Evolutionary conservation across 2,113 vertebrate genomes (phyloP).

Genomic region (Carassius gibelio): DNA sequence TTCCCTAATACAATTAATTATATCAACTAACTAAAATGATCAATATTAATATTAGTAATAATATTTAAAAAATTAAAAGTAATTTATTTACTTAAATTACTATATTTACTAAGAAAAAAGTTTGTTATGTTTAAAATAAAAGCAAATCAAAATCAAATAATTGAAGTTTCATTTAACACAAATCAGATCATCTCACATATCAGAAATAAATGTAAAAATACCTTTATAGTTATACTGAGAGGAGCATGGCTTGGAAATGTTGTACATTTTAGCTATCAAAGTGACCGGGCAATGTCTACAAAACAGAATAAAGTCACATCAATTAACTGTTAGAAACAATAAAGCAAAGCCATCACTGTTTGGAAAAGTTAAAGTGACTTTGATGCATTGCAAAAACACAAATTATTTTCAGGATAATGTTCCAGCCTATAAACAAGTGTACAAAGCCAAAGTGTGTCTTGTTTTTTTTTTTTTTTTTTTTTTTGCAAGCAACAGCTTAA

Average conservation of each 20-base stretch:
- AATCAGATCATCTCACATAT: not conserved
- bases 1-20: not conserved
- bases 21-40: not conserved
- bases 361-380: not conserved
- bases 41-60: not conserved
- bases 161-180: no score
- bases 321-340: not conserved
- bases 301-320: not conserved
- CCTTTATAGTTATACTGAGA: not conserved
- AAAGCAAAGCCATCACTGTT: not conserved
- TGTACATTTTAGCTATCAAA: not conserved
- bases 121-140: not conserved
- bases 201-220: not conserved
- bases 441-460: not conserved
- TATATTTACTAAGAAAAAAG: not conserved
- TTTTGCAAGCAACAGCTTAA: not conserved
- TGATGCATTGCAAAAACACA: not conserved
- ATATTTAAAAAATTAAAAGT: not conserved
- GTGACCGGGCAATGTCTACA: not conserved
- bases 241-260: not conserved
- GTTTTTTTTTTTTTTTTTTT: not conserved
- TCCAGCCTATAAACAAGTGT: not conserved
- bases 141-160: not conserved
- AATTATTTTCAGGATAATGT: not conserved
- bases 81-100: not conserved